Evolutionary conservation across 2,888 invertebrate genomes (phyloP), one percentile per base, ranked within the genome.

Genomic region (Cryptophagus acutangulus): DNA sequence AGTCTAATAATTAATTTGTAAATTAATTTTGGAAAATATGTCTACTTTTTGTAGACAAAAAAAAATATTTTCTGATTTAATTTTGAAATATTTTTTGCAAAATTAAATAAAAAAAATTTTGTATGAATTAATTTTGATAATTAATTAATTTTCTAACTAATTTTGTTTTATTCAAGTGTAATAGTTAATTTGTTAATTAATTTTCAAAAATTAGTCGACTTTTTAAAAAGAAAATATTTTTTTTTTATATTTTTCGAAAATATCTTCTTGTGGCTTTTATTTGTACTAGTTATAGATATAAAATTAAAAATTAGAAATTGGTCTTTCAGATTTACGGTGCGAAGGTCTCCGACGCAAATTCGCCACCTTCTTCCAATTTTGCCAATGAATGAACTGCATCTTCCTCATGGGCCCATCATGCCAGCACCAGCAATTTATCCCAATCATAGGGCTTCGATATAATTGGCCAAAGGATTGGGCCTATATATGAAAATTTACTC

Each of bases 401-500:
- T 62, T 28, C 67, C 69, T 4, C 64, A 68, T 45, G 69, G 69
- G 34, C 61, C 63, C 36, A 47, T 65, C 33, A 45, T 63, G 48
- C 69, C 70, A 10, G 62, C 65, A 14, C 69, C 70, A 17, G 70
- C 69, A n/a, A 69, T 70, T 43, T 70, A 66, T 49, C 67, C 70
- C 40, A 69, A 67, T 57, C 71, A 71, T 52, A 62, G 71, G 55
- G 70, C 70, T 57, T 71, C 71, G 52, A 69, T 71, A 57, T 70
- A 67, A 69, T 61, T 41, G 38, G 18, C 40, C 26, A 34, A 28
- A 35, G 29, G 30, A 40, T 29, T 8, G 12, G 31, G 13, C 15
- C 15, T 10, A 31, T 3, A 15, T 39, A 18, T 34, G 20, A 38
- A 48, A 47, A 47, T 34, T 43, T 42, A 41, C 45, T 49, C 45